Base-by-base conservation (phyloP, 2,797 vertebrate genomes). In the Sebastes vulpes region DNA sequence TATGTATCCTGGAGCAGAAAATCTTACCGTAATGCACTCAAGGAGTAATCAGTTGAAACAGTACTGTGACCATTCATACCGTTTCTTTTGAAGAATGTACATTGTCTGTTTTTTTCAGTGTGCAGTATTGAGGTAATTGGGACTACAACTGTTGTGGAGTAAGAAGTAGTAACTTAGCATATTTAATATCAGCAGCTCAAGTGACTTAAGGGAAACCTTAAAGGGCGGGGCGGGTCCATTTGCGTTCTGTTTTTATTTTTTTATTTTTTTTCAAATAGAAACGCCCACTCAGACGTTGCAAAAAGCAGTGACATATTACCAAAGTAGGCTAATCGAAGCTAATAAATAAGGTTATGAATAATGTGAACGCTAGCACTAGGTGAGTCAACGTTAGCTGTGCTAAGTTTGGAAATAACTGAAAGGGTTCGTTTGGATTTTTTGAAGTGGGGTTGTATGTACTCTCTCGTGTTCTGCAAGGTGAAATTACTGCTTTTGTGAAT, bases 161-260 rank as follows among this genome's bases (percentile, higher is more conserved):
- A 11, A 54, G 52, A 77, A 69, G 29, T 9, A 56, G 48, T 48
- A 31, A 58, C 29, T 57, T 66, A 52, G 38, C 7, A 53, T 56
- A 29, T 66, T 61, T 28, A 66, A 65, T 48, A 74, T 25, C 25
- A 64, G 18, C 23, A 70, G 64, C 58, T 81, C 58, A 52, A 57
- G 60, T 42, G 20, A 61, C 65, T 18, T n/a, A 38, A 42, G 5
- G 53, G 48, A 67, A 75, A 38, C 57, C 1, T 42, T 42, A 16
- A 42, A 42, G 38, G 14, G 38, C 14, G 6, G 38, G 14, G 38
- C 14, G 6, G 38, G 14, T 42, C 38, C 38, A 42, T 42, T 6
- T 16, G 14, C 38, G 14, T 42, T 42, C 38, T 42, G 14, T 42
- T 42, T 42, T 42, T 42, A 3, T 60, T 3, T 42, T 32, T 35